Conservation (phyloP, 2,113 vertebrate species). For the Atherinomorus stipes region DNA sequence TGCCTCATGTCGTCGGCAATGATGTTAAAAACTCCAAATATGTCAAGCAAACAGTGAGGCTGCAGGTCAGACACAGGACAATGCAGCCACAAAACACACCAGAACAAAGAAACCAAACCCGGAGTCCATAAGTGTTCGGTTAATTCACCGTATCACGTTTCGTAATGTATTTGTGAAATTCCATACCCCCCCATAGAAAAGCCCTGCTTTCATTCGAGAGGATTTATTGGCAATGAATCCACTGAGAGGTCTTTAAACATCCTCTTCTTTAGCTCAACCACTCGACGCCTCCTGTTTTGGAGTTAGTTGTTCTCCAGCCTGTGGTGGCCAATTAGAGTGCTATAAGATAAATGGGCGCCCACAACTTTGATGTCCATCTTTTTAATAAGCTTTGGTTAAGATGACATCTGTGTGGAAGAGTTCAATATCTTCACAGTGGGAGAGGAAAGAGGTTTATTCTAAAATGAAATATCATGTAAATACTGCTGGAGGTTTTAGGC, state of each 20-base stretch:
- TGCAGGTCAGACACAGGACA: slow-evolving; percentile 74
- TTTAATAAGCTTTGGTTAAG: slow-evolving; percentile 87
- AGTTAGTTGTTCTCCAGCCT: slow-evolving; percentile 79
- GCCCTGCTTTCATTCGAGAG: slow-evolving; percentile 68
- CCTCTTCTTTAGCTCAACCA: slow-evolving; percentile 70
- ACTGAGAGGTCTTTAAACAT: slow-evolving; percentile 78
- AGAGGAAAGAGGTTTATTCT: slow-evolving; percentile 82
- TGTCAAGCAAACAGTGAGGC: slow-evolving; percentile 63
- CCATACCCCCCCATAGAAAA: slow-evolving; percentile 65
- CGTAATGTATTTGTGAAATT: slow-evolving; percentile 78
- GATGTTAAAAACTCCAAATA: slow-evolving; percentile 64
- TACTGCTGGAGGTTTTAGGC: slow-evolving; percentile 77
- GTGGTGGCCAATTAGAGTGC: slow-evolving; percentile 83
- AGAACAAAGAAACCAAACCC: slow-evolving; percentile 68
- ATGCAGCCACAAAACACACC: slow-evolving; percentile 39
- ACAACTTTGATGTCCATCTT: slow-evolving; percentile 83
- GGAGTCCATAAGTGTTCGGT: slow-evolving; percentile 60
- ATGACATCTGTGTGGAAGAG: slow-evolving; percentile 84
- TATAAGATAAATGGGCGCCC: slow-evolving; percentile 80
- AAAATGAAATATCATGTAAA: slow-evolving; percentile 82
- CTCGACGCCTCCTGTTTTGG: slow-evolving; percentile 74
- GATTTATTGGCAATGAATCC: slow-evolving; percentile 81
- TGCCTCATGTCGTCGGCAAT: slow-evolving; percentile 63
- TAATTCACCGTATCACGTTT: slow-evolving; percentile 76
- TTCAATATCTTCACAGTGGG: slow-evolving; percentile 82